A percentile compares a stretch with the other conserved stretches of the same genome.
Conservation (phyloP, 2,797 vertebrate species). For the Agapornis canus region DNA sequence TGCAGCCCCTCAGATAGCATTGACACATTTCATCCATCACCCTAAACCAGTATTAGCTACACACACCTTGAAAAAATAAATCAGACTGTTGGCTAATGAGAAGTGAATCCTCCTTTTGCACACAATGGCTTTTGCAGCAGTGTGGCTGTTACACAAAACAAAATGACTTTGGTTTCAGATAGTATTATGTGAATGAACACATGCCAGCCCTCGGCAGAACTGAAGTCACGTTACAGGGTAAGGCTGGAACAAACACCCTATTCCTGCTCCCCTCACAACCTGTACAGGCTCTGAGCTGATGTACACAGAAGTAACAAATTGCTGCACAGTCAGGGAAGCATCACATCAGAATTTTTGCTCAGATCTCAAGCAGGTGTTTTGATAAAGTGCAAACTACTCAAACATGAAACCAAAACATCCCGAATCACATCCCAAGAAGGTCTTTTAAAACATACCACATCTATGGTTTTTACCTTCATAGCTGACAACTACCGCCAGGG, state of each 20-base stretch:
- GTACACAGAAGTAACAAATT: neutral
- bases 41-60: neutral
- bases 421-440: neutral
- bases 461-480: neutral
- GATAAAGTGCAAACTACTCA: slow-evolving; percentile 16
- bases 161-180: neutral
- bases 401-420: neutral
- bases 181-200: neutral
- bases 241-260: rapidly evolving
- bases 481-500: neutral
- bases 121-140: neutral
- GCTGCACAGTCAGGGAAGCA: neutral
- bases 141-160: rapidly evolving
- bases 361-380: neutral
- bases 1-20: rapidly evolving
- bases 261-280: neutral
- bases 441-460: neutral
- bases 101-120: neutral
- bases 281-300: rapidly evolving
- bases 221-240: neutral
- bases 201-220: neutral
- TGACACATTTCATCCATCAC: neutral
- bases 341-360: neutral
- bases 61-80: rapidly evolving
- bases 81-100: neutral